These are phyloP conservation scores for Holotrichia oblita DNA, from an alignment of 1,140 invertebrate genomes.

Conservation along the genomic window DNA sequence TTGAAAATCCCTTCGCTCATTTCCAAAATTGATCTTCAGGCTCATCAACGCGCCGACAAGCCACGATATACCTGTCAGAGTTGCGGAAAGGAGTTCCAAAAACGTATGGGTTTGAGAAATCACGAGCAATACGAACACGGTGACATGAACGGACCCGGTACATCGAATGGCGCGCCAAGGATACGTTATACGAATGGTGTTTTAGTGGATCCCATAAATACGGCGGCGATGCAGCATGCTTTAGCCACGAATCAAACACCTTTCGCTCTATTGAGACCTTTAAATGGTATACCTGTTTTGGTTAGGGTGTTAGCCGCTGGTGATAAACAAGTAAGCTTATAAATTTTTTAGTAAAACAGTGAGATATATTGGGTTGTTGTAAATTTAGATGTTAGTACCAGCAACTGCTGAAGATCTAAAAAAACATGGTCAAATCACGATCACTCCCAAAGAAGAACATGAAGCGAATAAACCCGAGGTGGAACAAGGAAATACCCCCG, in stretches of 20 bases:
- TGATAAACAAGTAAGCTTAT: constrained; percentile 63
- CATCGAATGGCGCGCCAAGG: constrained; percentile 18
- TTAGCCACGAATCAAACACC: constrained; percentile 63
- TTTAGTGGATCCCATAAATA: constrained; percentile 68
- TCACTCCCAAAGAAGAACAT: constrained; percentile 44
- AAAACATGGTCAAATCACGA: constrained; percentile 56
- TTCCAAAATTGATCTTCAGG: constrained; percentile 42
- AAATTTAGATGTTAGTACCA: constrained; percentile 55
- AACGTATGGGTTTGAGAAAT: constrained; percentile 65
- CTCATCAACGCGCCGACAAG: constrained; percentile 67
- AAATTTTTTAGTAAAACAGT: not conserved
- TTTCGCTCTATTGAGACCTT: constrained; percentile 68
- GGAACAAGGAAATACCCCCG: not conserved
- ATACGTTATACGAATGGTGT: constrained; percentile 57
- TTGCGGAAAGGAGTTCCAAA: constrained; percentile 67
- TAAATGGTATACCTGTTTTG: constrained; percentile 68
- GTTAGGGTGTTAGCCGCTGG: constrained; percentile 67
- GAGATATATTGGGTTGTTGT: not conserved
- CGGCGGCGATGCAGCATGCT: constrained; percentile 67
- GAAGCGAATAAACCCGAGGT: constrained; percentile 17
- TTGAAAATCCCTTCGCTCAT: not conserved
- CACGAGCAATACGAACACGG: constrained; percentile 70
- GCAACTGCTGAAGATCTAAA: constrained; percentile 59
- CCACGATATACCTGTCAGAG: constrained; percentile 66
- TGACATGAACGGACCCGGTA: constrained; percentile 36